phyloP scores from a whole-genome alignment of 2,113 vertebrate species.

The Pandion haliaetus region DNA sequence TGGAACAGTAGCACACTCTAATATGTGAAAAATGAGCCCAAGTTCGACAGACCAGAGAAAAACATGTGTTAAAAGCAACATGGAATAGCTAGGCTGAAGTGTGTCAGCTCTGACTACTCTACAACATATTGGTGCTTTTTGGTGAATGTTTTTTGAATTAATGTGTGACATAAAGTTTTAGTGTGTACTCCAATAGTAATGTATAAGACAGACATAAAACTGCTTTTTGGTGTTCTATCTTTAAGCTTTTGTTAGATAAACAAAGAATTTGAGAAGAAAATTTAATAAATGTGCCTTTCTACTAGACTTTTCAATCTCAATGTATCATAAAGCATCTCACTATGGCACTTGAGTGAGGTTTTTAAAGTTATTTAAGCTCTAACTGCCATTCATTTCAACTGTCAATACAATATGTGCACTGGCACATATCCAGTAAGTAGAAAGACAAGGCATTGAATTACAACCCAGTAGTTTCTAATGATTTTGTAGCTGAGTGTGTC shows the following conservation, averaged over 20 bases:
- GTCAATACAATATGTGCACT: not conserved
- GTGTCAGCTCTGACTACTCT: not conserved
- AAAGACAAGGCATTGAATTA: not conserved
- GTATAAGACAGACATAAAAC: not conserved
- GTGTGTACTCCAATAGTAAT: accelerated
- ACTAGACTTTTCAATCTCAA: not conserved
- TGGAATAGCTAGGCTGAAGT: not conserved
- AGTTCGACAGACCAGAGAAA: not conserved
- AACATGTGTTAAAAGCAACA: not conserved
- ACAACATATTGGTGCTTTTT: not conserved
- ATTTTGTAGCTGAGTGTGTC: not conserved
- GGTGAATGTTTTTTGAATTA: not conserved
- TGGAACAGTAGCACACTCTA: not conserved
- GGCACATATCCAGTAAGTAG: not conserved
- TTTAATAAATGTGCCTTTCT: not conserved
- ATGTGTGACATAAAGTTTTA: not conserved
- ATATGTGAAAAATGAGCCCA: not conserved
- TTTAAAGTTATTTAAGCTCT: not conserved
- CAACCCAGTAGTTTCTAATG: not conserved
- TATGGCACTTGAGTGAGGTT: not conserved
- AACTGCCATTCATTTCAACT: not conserved
- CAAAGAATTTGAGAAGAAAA: not conserved
- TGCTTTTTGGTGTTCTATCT: not conserved
- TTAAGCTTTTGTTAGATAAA: not conserved
- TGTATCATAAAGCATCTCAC: not conserved